Conservation (phyloP, 2,797 vertebrate genomes). For the Carcharodon carcharias region DNA sequence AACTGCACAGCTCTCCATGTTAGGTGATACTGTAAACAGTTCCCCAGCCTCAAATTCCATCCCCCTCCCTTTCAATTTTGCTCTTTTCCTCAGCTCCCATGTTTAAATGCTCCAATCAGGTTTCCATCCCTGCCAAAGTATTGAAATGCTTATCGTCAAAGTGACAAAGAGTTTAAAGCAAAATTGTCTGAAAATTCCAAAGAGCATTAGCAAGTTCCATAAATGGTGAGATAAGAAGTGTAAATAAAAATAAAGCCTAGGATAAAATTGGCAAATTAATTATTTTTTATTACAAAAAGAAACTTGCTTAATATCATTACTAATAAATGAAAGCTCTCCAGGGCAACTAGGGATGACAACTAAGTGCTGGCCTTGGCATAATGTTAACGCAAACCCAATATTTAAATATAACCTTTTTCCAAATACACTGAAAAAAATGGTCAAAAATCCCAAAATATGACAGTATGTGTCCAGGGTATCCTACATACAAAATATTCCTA, state of each 20-base stretch:
- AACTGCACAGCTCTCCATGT: background rate
- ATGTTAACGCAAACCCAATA: background rate
- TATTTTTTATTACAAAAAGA: background rate
- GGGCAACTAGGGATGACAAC: background rate
- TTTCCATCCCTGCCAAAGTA: background rate
- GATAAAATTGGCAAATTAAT: background rate
- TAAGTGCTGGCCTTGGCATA: background rate
- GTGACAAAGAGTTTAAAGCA: background rate
- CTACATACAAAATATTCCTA: background rate
- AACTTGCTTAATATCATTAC: background rate
- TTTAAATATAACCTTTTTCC: background rate
- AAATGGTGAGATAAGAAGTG: background rate
- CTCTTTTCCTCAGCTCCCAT: background rate
- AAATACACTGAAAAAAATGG: background rate
- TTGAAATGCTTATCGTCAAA: background rate
- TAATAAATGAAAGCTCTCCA: background rate
- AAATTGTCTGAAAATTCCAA: background rate
- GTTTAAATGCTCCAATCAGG: background rate
- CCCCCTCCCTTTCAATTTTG: background rate
- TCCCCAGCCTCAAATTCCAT: background rate
- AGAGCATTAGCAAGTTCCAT: background rate
- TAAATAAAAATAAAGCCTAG: background rate
- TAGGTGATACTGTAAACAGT: background rate
- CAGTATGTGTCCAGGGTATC: background rate
- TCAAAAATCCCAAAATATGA: background rate